Base-by-base conservation (phyloP, 2,888 invertebrate genomes). In the Sycophila texana region DNA sequence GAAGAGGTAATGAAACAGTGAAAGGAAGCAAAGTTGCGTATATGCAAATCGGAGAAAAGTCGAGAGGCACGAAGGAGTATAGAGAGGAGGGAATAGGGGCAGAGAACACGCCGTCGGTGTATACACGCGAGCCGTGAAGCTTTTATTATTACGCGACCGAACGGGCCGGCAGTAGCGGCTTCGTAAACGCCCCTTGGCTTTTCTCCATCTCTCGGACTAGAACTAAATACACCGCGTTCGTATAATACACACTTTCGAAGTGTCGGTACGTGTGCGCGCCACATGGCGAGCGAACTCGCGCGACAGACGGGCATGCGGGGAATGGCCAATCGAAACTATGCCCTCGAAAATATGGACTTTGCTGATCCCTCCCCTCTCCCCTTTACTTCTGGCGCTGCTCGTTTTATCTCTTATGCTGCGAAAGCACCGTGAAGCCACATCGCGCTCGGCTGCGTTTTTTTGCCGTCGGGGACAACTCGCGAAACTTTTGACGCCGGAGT, bases 401-500 rank as follows among this genome's bases (percentile, higher is more conserved):
- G 57, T 22, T 47, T 66, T 66, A 22, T 57, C 66, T 58, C 66
- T 66, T 65, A n/a, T n/a, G 57, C 57, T 20, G 57, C 55, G 20
- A 20, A 55, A 39, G 14, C 16, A 22, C 13, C 47, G 57, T n/a
- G 20, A 30, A 26, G 39, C 39, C 39, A 1, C 39, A 7, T 7
- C 39, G 4, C 39, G 7, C 5, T 39, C 4, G 5, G 2, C 30
- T 30, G 2, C 2, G 30, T 10, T 39, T 39, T 39, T 39, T 39
- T 39, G 7, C 10, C 10, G 7, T 39, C 10, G 39, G 30, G 16
- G 49, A n/a, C n/a, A n/a, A n/a, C 60, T 60, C 49, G 49, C 60
- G 55, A 60, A 65, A 74, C 57, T 74, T 74, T 74, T 12, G 65
- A 39, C 73, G 18, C 73, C 57, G 47, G 57, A 68, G 60, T 65